Evolutionary conservation across 2,797 vertebrate species (phyloP).

Genomic region (Momotus momota): DNA sequence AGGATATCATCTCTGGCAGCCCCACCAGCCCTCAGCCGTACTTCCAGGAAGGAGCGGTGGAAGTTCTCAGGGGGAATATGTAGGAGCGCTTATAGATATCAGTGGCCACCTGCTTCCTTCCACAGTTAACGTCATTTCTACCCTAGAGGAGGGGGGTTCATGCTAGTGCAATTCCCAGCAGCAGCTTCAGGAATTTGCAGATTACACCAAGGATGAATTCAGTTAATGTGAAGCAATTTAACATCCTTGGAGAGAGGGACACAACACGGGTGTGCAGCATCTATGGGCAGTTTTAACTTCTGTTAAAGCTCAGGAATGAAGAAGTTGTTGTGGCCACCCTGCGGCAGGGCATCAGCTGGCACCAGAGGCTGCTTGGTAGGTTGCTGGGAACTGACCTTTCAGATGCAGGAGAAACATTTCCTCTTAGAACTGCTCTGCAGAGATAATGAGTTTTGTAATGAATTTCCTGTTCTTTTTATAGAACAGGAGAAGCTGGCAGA

Average conservation of each 20-base stretch:
- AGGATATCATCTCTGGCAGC: fast-evolving
- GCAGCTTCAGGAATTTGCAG: neutral
- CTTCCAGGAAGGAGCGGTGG: neutral
- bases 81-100: neutral
- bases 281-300: neutral
- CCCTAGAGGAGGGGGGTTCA: neutral
- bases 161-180: neutral
- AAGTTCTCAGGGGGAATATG: neutral
- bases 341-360: neutral
- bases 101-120: neutral
- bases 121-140: neutral
- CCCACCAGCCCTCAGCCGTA: fast-evolving
- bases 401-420: neutral
- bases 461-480: conserved; percentile 58
- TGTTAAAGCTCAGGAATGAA: neutral
- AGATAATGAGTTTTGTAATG: conserved; percentile 28
- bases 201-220: neutral
- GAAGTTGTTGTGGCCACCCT: neutral
- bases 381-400: neutral
- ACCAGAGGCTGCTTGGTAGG: neutral
- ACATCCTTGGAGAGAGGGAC: fast-evolving
- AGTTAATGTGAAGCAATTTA: too few relatives aligned
- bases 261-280: fast-evolving
- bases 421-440: neutral
- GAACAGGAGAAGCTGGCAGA: neutral